phyloP scores from a whole-genome alignment of 2,113 vertebrate genomes.

The Cyanoderma ruficeps region DNA sequence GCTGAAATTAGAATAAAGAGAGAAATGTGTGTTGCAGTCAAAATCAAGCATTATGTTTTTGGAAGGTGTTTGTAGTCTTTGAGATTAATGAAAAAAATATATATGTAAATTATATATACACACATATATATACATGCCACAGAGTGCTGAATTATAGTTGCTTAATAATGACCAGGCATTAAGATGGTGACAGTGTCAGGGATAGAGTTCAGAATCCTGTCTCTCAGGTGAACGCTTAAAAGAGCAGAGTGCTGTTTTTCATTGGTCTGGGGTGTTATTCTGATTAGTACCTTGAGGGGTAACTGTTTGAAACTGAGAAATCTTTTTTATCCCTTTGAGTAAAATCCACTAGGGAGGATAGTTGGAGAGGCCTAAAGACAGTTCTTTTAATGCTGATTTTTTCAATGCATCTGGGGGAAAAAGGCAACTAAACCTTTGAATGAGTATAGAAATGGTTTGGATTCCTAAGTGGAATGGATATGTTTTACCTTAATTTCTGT shows the following conservation, averaged over 20 bases:
- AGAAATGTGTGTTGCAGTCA: not conserved
- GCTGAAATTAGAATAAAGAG: not conserved
- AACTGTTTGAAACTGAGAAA: not conserved
- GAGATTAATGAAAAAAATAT: not conserved
- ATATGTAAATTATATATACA: not conserved
- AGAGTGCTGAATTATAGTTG: not conserved
- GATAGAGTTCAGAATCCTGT: not conserved
- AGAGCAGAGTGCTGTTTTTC: not conserved
- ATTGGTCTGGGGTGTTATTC: not conserved
- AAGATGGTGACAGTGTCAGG: not conserved
- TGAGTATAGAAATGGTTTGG: not conserved
- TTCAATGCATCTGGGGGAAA: not conserved
- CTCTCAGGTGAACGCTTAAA: not conserved
- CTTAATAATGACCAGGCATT: not conserved
- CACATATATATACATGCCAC: too few species aligned
- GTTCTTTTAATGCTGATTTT: not conserved
- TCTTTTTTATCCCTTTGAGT: not conserved
- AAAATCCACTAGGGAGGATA: not conserved
- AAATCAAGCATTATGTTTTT: not conserved
- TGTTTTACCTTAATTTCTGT: not conserved
- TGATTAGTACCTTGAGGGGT: not conserved
- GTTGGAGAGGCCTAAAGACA: not conserved
- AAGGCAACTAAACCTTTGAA: not conserved
- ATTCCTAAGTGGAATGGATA: not conserved
- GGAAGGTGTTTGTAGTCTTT: not conserved